These are phyloP conservation scores for rat (Rattus norvegicus) DNA, from an alignment of 2,113 vertebrate species.

Conservation along the genomic window GRCr8 NC_086033.1:53310001-53310500, in stretches of 20 bases:
- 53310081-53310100: no score
- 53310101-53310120: not conserved
- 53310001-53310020: not conserved
- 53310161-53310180: not conserved
- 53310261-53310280: not conserved
- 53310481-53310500: not conserved
- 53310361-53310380: not conserved
- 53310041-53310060: not conserved
- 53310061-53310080: not conserved
- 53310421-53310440: not conserved
- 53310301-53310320: not conserved
- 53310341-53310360: not conserved
- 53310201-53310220: not conserved
- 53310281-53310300: not conserved
- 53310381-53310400: not conserved
- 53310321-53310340: not conserved
- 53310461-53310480: not conserved
- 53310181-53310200: not conserved
- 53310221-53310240: not conserved
- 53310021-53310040: not conserved
- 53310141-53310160: not conserved
- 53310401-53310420: not conserved
- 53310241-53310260: not conserved
- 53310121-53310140: not conserved
- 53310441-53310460: not conserved